Evolutionary conservation across 2,797 vertebrate genomes (phyloP).

Genomic region (Limosa lapponica): DNA sequence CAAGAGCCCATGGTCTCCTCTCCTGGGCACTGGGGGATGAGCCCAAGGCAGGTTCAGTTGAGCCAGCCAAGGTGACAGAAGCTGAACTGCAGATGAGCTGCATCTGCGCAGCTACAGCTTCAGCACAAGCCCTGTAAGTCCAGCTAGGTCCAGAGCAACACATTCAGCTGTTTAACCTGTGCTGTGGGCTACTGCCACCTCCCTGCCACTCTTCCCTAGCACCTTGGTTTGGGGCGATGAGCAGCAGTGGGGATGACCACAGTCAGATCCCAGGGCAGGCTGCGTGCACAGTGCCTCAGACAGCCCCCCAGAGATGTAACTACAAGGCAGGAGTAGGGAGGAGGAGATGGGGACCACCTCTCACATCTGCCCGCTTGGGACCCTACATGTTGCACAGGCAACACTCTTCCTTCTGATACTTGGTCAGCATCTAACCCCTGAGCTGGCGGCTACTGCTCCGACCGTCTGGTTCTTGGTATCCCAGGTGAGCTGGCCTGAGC

Average conservation of each 20-base stretch:
- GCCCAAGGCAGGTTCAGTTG: not conserved
- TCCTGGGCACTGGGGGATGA: rapidly evolving
- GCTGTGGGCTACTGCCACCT: rapidly evolving
- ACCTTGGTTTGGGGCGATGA: not conserved
- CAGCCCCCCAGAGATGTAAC: rapidly evolving
- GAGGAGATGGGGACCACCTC: not conserved
- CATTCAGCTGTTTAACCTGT: not conserved
- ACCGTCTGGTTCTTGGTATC: not conserved
- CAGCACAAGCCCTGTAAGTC: not conserved
- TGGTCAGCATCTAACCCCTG: not conserved
- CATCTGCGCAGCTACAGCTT: not conserved
- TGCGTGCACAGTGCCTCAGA: not conserved
- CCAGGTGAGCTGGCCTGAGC: not conserved
- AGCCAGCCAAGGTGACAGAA: not conserved
- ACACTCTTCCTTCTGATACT: not conserved
- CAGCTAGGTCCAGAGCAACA: not conserved
- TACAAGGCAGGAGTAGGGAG: not conserved
- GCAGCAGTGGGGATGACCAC: not conserved
- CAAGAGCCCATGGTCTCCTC: rapidly evolving
- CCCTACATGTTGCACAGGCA: not conserved
- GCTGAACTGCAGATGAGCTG: no score
- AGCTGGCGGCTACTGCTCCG: rapidly evolving
- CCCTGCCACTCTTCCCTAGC: not conserved
- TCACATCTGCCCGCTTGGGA: not conserved
- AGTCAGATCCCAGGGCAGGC: not conserved